phyloP scores from a whole-genome alignment of 2,113 vertebrate species.

The Riparia riparia region DNA sequence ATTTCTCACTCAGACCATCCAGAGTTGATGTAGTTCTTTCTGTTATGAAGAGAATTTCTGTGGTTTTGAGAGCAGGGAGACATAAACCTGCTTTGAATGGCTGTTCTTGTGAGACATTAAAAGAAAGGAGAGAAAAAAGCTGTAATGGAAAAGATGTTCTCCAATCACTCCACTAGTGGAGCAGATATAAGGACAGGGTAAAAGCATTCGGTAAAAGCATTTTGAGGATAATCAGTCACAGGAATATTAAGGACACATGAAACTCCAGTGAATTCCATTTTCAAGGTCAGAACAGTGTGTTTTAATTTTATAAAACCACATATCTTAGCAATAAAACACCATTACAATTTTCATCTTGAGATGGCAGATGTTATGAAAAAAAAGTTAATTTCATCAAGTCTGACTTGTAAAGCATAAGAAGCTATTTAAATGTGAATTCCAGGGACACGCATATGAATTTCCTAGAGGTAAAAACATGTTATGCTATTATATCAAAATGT shows the following conservation, averaged over 20 bases:
- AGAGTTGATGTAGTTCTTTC: neutral
- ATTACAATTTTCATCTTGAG: neutral
- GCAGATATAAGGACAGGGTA: neutral
- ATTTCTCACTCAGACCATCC: neutral
- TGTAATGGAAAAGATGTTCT: neutral
- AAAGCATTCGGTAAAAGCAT: neutral
- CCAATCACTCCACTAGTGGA: neutral
- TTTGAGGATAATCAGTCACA: neutral
- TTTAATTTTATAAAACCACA: neutral
- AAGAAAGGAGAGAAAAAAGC: neutral
- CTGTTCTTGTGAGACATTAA: neutral
- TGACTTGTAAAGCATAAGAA: neutral
- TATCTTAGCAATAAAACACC: neutral
- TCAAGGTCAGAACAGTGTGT: neutral
- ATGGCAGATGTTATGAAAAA: neutral
- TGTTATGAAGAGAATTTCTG: neutral
- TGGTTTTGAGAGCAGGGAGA: neutral
- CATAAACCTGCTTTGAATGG: neutral
- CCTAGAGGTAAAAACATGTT: neutral
- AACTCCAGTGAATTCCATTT: neutral
- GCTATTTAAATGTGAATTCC: neutral
- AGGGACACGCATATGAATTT: neutral
- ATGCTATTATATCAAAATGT: neutral
- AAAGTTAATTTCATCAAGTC: neutral
- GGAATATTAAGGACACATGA: neutral